Base-by-base conservation (phyloP, 2,113 vertebrate genomes). In the Anseranas semipalmata region DNA sequence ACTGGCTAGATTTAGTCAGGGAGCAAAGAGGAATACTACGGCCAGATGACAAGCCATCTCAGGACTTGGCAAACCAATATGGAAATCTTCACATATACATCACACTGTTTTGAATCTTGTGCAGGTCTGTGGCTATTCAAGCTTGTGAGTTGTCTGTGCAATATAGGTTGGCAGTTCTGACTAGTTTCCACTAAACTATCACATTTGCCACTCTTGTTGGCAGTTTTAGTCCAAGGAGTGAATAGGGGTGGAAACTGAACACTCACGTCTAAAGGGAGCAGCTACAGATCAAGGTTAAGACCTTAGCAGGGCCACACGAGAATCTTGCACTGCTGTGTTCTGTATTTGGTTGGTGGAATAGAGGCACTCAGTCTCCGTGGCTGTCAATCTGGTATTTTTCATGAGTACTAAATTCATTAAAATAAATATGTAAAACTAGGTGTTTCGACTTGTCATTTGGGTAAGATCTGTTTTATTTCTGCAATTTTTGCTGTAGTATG, bases 381-480 rank as follows among this genome's bases (percentile, higher is more conserved):
- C 71, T 90, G 92, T 96, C 87, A 92, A 28, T 90, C 86, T 81
- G 63, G 35, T 24, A 81, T 39, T 92, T 92, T 89, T 89, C 89
- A 65, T 33, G 60, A 94, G 60, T 68, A 79, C 22, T 82, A 84
- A 86, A 94, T 81, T 93, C 10, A 85, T 87, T 84, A 43, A 46
- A 76, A 67, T 32, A 92, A 95, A 87, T 37, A 91, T 85, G 90
- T 22, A 67, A 63, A 90, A 45, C 25, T 45, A 68, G 55, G n/a
- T 70, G 12, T 87, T 96, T 91, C 63, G 46, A 82, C 43, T 59
- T 96, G 90, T 93, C 90, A 89, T 85, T 90, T 86, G 58, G 22
- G 67, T 74, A 93, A 90, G 85, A 89, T 65, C 78, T 96, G 82
- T 81, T 97, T 95, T 92, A 95, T 83, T 93, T 79, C 88, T 65